Conservation (phyloP, 2,113 vertebrate species). For the Carassius gibelio region DNA sequence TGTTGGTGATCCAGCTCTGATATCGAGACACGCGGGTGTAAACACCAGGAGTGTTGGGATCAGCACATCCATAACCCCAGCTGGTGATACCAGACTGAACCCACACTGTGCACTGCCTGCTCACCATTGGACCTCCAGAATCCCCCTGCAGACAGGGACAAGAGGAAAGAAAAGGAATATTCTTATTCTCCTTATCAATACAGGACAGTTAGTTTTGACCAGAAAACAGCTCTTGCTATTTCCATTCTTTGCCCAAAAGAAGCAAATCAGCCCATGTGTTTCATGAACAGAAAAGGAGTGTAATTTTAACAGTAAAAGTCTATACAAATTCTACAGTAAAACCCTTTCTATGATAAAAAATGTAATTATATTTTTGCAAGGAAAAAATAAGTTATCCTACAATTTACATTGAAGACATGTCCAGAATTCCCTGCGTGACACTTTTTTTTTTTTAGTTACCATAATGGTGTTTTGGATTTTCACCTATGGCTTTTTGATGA, state of each 20-base stretch:
- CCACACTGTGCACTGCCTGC: conserved; percentile 27
- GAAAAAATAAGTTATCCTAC: too few relatives aligned
- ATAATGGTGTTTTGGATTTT: too few relatives aligned
- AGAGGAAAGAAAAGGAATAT: not conserved
- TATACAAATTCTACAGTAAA: too few relatives aligned
- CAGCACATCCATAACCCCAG: conserved; percentile 48
- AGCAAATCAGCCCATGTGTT: not conserved
- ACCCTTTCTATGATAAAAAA: too few relatives aligned
- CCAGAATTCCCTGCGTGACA: too few relatives aligned
- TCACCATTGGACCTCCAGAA: conserved; percentile 53
- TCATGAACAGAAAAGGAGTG: not conserved
- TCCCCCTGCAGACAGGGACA: conserved; percentile 40
- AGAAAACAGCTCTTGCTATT: not conserved
- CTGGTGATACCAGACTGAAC: conserved; percentile 52
- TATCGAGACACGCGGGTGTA: conserved; percentile 39
- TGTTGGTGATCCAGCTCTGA: conserved; percentile 39
- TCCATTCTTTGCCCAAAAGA: not conserved
- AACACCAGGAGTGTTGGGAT: conserved; percentile 25
- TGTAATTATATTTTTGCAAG: too few relatives aligned
- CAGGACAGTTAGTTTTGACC: not conserved
- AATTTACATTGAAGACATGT: too few relatives aligned
- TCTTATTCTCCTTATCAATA: not conserved
- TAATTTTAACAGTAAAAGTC: too few relatives aligned
- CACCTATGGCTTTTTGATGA: too few relatives aligned
- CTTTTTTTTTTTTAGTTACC: too few relatives aligned